Percentiles rank a stretch among this genome's conserved stretches.
These are phyloP conservation scores for Anas flavirostris DNA, from an alignment of 2,797 vertebrate species.

Conservation along the genomic window DNA sequence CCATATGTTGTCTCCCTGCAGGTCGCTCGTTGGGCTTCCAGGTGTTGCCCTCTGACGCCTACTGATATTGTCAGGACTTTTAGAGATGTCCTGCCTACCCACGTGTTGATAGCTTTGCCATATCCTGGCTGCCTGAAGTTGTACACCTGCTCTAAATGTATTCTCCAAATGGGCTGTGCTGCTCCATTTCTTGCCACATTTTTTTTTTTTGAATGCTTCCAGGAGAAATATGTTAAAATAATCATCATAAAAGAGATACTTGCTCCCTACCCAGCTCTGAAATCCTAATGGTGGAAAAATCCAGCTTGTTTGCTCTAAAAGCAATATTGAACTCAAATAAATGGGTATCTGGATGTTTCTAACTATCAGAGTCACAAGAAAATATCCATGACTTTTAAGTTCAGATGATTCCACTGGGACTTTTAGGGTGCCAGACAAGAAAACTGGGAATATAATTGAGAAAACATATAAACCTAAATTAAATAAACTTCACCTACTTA, in stretches of 20 bases:
- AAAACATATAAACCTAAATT: conserved; percentile 44
- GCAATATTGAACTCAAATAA: conserved; percentile 23
- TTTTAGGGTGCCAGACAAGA: conserved; percentile 1
- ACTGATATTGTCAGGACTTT: neutral
- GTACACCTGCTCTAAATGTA: conserved; percentile 65
- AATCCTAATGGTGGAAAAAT: conserved; percentile 54
- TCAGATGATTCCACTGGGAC: conserved; percentile 42
- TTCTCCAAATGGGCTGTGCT: conserved; percentile 35
- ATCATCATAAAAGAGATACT: conserved; percentile 65
- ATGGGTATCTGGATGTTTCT: conserved; percentile 18
- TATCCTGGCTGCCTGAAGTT: neutral
- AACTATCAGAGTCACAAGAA: neutral
- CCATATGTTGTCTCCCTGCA: neutral
- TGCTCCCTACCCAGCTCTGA: conserved; percentile 44
- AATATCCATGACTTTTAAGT: neutral
- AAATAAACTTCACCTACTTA: conserved; percentile 54
- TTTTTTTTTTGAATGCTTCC: conserved; percentile 17
- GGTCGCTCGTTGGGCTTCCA: neutral
- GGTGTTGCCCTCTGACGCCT: neutral
- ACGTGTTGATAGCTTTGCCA: neutral
- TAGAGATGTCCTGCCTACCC: neutral
- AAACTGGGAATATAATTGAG: conserved; percentile 22
- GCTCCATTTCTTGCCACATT: neutral
- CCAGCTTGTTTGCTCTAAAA: conserved; percentile 41
- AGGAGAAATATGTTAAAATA: conserved; percentile 65